Evolutionary conservation across 2,113 vertebrate species (phyloP), one percentile per base, ranked within the genome.

Genomic region (Oryzias melastigma): DNA sequence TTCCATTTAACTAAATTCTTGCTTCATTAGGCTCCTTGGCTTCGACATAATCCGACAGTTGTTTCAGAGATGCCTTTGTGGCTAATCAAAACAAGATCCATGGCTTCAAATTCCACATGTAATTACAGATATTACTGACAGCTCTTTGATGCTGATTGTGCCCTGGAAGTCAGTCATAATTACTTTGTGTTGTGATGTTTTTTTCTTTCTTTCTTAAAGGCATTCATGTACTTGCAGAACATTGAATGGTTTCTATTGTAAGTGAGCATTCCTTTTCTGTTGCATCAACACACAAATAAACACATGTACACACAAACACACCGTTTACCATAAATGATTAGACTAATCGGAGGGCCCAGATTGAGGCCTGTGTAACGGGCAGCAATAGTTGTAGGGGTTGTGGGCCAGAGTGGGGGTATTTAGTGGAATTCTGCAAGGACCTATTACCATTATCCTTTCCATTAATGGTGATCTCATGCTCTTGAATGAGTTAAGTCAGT

Each of bases 401-500:
- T 68, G 48, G 62, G 62, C 47, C 62, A 59, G 51, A 74, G 68
- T 75, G 59, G 54, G 71, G 60, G 47, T 62, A 78, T 83, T 71
- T 68, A 70, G 53, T 66, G 58, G 72, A 72, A 65, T 35, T 55
- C 29, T 20, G 52, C 44, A 72, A 62, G 58, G 35, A 50, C 25
- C 59, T 57, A 20, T 80, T 71, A 50, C 60, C 52, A 42, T 66
- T 67, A 75, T 75, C 73, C 77, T 80, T 74, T 68, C 66, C 68
- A 68, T 78, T 80, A 80, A 69, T 77, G 55, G 46, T 88, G 82
- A 85, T 76, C 64, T 81, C 75, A 86, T 71, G 58, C 46, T 61
- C 61, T 66, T 71, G 45, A 71, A 71, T 66, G 49, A 79, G 40
- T 81, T 71, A 62, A 73, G 55, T 69, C 51, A 53, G 29, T 65